Percentiles rank a stretch among this genome's conserved stretches.
phyloP scores from a whole-genome alignment of 1,140 invertebrate species.

The Drosophila willistoni region DNA sequence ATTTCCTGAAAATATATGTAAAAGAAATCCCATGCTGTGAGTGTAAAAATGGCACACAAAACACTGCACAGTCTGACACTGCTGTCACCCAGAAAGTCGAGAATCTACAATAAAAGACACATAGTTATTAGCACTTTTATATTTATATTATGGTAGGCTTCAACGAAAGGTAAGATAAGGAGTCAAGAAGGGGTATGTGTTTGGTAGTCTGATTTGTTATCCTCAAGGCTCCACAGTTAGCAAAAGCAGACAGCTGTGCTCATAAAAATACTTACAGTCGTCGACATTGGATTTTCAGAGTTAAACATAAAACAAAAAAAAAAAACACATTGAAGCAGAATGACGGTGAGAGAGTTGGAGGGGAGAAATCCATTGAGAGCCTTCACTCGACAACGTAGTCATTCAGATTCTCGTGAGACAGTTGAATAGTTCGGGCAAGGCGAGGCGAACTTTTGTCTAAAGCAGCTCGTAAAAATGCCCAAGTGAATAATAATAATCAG shows the following conservation, averaged over 20 bases:
- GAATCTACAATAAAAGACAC: constrained; percentile 74
- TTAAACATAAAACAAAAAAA: constrained; percentile 49
- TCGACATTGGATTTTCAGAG: constrained; percentile 66
- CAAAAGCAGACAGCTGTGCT: constrained; percentile 60
- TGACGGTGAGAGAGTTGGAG: too few species aligned
- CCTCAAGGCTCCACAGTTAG: constrained; percentile 76
- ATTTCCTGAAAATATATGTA: too few species aligned
- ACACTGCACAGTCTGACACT: constrained; percentile 36
- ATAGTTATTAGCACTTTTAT: constrained; percentile 79
- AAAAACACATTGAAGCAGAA: neutral
- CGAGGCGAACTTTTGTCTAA: constrained; percentile 75
- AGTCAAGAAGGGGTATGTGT: neutral
- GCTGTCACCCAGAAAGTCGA: constrained; percentile 60
- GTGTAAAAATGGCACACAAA: constrained; percentile 12
- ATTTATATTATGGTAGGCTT: constrained; percentile 31
- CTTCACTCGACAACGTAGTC: constrained; percentile 12
- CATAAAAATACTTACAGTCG: constrained; percentile 68
- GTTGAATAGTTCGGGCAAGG: constrained; percentile 64
- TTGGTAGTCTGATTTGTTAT: constrained; percentile 76
- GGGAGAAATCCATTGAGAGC: neutral
- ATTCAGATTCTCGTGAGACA: constrained; percentile 55
- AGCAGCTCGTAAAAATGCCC: constrained; percentile 82
- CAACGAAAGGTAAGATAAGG: constrained; percentile 15
- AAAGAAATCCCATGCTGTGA: neutral
- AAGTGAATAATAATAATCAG: constrained; percentile 82